Percentiles rank a stretch among this genome's conserved stretches.
Evolutionary conservation across 2,797 vertebrate species (phyloP).

Genomic region (Galagoides demidoff): DNA sequence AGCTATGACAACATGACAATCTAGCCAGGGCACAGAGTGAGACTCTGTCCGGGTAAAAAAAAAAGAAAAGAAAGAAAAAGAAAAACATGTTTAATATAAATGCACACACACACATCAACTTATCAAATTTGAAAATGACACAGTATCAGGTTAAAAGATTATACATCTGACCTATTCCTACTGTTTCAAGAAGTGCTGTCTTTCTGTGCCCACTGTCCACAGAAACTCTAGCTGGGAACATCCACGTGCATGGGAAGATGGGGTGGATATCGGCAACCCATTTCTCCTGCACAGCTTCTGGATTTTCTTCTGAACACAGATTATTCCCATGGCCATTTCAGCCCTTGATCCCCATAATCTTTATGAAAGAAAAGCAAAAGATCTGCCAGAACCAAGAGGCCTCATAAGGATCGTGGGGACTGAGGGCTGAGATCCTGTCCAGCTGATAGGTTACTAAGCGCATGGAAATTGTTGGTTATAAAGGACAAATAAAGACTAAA

Average conservation of each 20-base stretch:
- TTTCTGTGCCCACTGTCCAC: no score
- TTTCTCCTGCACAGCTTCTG: not conserved
- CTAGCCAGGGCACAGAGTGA: no score
- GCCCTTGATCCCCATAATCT: not conserved
- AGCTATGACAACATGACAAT: no score
- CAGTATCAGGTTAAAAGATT: not conserved
- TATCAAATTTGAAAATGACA: not conserved
- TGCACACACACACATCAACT: not conserved
- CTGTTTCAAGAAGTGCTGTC: not conserved
- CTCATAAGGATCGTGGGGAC: no score
- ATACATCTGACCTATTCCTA: no score
- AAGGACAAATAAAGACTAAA: slow-evolving; percentile 16
- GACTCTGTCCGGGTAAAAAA: no score
- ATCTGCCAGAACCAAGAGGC: no score
- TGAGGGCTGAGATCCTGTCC: no score
- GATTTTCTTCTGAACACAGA: not conserved
- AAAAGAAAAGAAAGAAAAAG: no score
- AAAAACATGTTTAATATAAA: not conserved
- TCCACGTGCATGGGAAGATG: not conserved
- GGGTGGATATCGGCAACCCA: no score
- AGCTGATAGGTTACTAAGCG: not conserved
- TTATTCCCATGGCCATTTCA: not conserved
- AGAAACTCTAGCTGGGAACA: not conserved
- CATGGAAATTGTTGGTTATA: not conserved
- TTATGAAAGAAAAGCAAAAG: not conserved